A percentile compares a stretch with the other conserved stretches of the same genome.
These are phyloP conservation scores for Oceanites oceanicus DNA, from an alignment of 2,113 vertebrate genomes.

Conservation along the genomic window DNA sequence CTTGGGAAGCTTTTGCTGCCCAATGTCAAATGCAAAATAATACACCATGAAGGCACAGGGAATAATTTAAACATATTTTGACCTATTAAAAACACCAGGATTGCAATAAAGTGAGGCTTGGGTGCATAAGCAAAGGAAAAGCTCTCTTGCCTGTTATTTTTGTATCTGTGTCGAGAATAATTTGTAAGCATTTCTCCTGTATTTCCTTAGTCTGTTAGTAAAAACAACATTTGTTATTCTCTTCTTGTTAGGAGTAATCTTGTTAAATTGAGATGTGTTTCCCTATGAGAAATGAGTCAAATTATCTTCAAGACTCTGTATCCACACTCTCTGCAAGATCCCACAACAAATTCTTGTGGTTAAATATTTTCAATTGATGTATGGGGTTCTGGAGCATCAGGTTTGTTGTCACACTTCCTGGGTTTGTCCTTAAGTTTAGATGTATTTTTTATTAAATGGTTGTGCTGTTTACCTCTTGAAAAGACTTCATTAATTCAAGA, in stretches of 20 bases:
- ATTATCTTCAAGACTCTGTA: not conserved
- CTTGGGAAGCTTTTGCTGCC: not conserved
- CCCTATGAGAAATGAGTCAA: not conserved
- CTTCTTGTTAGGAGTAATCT: not conserved
- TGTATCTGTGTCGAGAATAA: constrained; percentile 8
- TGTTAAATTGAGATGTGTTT: not conserved
- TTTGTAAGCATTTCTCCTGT: not conserved
- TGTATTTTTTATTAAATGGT: not conserved
- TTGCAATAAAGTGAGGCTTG: not conserved
- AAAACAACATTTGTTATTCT: constrained; percentile 1
- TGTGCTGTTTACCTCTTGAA: not conserved
- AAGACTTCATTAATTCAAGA: not conserved
- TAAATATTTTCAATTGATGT: not conserved
- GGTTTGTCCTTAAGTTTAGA: not conserved
- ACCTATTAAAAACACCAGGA: not conserved
- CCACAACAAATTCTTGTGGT: not conserved
- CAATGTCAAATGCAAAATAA: not conserved
- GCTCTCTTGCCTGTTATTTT: not conserved
- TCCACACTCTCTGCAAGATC: not conserved
- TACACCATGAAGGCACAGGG: not conserved
- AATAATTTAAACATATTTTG: not conserved
- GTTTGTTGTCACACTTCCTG: not conserved
- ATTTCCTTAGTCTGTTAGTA: not conserved
- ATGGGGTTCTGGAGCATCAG: not conserved
- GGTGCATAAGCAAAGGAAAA: not conserved